Evolutionary conservation across 2,113 vertebrate species (phyloP).

Genomic region (Formicarius rufipectus): DNA sequence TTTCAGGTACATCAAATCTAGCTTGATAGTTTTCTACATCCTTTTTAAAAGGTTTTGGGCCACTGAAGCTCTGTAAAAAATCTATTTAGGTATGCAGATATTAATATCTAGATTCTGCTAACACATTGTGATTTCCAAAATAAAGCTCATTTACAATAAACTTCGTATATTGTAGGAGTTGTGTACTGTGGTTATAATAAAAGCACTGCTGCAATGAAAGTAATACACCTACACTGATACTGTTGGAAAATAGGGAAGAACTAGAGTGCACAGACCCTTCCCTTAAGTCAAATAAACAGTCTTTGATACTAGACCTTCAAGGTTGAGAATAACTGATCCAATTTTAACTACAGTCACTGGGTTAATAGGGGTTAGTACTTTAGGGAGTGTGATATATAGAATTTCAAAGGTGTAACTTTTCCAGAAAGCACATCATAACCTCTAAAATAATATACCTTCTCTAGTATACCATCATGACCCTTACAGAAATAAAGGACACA

Average conservation of each 20-base stretch:
- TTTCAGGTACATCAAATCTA: neutral
- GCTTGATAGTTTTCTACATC: neutral
- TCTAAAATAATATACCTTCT: neutral
- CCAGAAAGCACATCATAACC: neutral
- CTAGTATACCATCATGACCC: neutral
- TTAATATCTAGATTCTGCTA: neutral
- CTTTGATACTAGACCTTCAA: neutral
- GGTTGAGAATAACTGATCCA: neutral
- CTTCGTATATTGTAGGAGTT: neutral
- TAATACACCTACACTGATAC: neutral
- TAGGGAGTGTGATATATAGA: neutral
- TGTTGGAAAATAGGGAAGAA: neutral
- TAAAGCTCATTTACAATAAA: neutral
- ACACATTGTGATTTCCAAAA: neutral
- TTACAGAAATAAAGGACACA: neutral
- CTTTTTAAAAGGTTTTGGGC: neutral
- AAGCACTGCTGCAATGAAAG: neutral
- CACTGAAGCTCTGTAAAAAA: neutral
- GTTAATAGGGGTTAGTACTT: neutral
- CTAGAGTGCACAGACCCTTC: neutral
- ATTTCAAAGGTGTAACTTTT: neutral
- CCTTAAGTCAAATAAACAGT: neutral
- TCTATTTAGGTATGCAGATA: neutral
- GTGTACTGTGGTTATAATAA: neutral
- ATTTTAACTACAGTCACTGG: neutral